Evolutionary conservation across 2,888 invertebrate genomes (phyloP).

Genomic region (Dascillus cervinus): DNA sequence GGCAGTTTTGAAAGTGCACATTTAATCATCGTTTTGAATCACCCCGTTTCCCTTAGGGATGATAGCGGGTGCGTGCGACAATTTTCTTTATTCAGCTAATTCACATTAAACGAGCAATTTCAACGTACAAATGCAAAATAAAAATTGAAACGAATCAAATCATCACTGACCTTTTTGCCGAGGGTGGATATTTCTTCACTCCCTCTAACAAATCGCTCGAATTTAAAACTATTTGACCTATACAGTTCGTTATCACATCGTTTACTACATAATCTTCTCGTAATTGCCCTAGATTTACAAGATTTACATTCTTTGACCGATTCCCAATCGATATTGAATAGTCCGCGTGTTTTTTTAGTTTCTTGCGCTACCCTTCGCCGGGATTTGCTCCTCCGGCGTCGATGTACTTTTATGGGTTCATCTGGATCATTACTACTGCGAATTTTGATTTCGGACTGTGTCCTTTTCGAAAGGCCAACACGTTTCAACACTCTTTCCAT

Average conservation of each 20-base stretch:
- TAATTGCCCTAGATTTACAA: conserved; percentile 51
- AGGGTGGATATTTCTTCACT: conserved; percentile 48
- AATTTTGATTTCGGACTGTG: conserved; percentile 22
- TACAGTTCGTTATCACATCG: conserved; percentile 77
- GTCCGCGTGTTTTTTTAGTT: conserved; percentile 35
- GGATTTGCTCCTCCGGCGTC: conserved; percentile 34
- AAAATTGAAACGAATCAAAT: too few relatives aligned
- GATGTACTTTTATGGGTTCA: conserved; percentile 25
- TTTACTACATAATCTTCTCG: conserved; percentile 67
- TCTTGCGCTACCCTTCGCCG: conserved; percentile 30
- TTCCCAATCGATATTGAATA: conserved; percentile 48
- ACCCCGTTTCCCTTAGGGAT: too few relatives aligned
- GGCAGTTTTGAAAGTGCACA: too few relatives aligned
- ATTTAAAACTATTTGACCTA: conserved; percentile 81
- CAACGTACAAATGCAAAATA: too few relatives aligned
- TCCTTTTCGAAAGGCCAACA: conserved; percentile 39
- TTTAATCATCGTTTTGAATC: too few relatives aligned
- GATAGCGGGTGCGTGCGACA: too few relatives aligned
- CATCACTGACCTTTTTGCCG: conserved; percentile 60
- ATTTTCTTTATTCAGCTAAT: conserved; percentile 23
- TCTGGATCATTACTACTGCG: conserved; percentile 12
- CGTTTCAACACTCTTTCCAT: conserved; percentile 43
- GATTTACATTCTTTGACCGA: conserved; percentile 49
- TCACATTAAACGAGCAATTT: too few relatives aligned
- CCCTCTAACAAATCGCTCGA: conserved; percentile 71